Conservation (phyloP, 2,888 invertebrate species). For the Erebia epiphron region DNA sequence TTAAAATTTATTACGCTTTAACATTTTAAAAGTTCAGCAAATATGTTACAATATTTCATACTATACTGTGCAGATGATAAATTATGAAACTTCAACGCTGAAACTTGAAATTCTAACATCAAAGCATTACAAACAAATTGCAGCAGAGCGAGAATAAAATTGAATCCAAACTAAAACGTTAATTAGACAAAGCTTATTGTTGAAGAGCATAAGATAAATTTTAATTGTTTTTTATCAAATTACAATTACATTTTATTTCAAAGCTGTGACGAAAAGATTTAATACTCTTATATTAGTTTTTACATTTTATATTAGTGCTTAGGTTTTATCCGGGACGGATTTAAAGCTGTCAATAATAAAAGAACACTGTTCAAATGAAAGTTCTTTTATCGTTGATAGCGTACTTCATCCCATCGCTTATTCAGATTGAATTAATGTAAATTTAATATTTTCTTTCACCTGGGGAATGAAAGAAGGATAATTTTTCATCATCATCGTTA, state of each 20-base stretch:
- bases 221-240: slow-evolving; percentile 32
- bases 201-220: slow-evolving; percentile 10
- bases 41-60: slow-evolving; percentile 30
- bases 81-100: slow-evolving; percentile 27
- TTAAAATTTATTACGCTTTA: slow-evolving; percentile 36
- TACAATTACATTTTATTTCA: slow-evolving; percentile 32
- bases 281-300: slow-evolving; percentile 40
- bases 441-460: slow-evolving; percentile 40
- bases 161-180: slow-evolving; percentile 29
- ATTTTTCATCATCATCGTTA: not conserved
- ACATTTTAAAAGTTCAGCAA: slow-evolving; percentile 32
- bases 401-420: slow-evolving; percentile 70
- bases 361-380: slow-evolving; percentile 45
- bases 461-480: slow-evolving; percentile 28
- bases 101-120: slow-evolving; percentile 33
- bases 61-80: slow-evolving; percentile 32
- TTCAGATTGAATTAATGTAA: slow-evolving; percentile 50
- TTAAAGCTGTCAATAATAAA: slow-evolving; percentile 61
- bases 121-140: slow-evolving; percentile 37
- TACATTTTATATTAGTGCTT: slow-evolving; percentile 64
- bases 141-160: slow-evolving; percentile 33
- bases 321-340: slow-evolving; percentile 76
- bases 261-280: slow-evolving; percentile 39
- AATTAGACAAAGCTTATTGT: slow-evolving; percentile 31
- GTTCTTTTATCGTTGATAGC: slow-evolving; percentile 60